Conservation (phyloP, 1,140 invertebrate species). For the Phymastichus coffea region DNA sequence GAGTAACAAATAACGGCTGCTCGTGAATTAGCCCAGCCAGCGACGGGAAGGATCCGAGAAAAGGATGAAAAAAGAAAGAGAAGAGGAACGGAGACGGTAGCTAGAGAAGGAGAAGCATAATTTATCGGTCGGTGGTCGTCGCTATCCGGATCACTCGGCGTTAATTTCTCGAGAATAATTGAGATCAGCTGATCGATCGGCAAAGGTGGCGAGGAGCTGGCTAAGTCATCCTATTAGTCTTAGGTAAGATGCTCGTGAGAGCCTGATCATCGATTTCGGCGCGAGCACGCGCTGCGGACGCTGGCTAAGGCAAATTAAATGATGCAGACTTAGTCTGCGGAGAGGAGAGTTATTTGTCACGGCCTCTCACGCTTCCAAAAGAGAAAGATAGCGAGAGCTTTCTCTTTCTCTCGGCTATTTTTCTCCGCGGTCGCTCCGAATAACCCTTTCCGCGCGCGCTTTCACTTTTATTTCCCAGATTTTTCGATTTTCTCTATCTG, state of each 20-base stretch:
- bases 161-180: constrained; percentile 55
- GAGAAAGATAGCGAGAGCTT: neutral
- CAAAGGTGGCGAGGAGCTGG: constrained; percentile 48
- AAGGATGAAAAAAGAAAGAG: neutral
- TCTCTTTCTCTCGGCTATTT: neutral
- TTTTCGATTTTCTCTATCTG: too few species aligned
- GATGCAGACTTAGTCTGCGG: constrained; percentile 51
- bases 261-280: constrained; percentile 55
- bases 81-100: neutral
- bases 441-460: constrained; percentile 14
- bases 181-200: constrained; percentile 50
- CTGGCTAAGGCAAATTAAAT: constrained; percentile 57
- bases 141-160: constrained; percentile 25
- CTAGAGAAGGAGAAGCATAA: neutral
- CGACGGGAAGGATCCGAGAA: neutral
- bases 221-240: constrained; percentile 55
- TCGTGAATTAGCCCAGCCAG: neutral
- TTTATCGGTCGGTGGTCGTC: neutral
- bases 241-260: constrained; percentile 51
- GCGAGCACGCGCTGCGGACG: neutral
- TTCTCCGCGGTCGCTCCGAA: neutral
- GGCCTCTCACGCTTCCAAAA: constrained; percentile 29
- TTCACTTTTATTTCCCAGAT: constrained; percentile 16
- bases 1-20: neutral
- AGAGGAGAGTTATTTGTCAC: constrained; percentile 57